Evolutionary conservation across 1,140 invertebrate genomes (phyloP), one percentile per base, ranked within the genome.

Genomic region (Brevipalpus yothersi): DNA sequence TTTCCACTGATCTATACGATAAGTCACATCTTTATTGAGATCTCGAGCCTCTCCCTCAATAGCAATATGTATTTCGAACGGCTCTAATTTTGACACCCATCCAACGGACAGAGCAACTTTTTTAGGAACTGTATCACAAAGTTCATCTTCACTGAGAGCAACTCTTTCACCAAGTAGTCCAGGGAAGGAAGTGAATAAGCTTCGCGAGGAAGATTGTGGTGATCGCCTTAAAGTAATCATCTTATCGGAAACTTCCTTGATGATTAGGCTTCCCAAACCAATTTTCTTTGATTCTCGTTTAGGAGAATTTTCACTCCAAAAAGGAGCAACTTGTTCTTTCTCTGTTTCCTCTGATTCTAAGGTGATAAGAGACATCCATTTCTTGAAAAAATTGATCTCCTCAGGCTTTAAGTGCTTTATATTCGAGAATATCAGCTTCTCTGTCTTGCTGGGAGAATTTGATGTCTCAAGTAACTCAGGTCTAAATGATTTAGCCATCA

Each of bases 361-460:
- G 39, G 78, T 75, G 21, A 91, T 67, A 45, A 93, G 72, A 7
- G 76, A 72, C 31, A 78, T 77, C 87, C 87, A 93, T 56, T 81
- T 79, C 15, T 80, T 71, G 67, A 91, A 84, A 70, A 88, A 94
- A 42, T 80, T 72, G 10, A 86, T 75, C 67, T 94, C 84, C 9
- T 69, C 64, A 1, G 69, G 56, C 2, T 70, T 72, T 19, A 92
- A 72, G 68, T 88, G 80, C 0, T 70, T 69, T 4, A 81, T 68
- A 2, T 79, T 70, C n/a, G 75, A 63, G 15, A 77, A 70, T 21
- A 76, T 72, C 11, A 56, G 12, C 17, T 66, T 60, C 40, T 63
- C 21, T 51, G 59, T 53, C 42, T 65, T 58, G 31, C 21, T 12
- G 40, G 62, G 45, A 7, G 53, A 42, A 58, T 59, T 15, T 7